These are phyloP conservation scores for Nannoperca australis DNA, from an alignment of 2,797 vertebrate genomes.

Conservation along the genomic window DNA sequence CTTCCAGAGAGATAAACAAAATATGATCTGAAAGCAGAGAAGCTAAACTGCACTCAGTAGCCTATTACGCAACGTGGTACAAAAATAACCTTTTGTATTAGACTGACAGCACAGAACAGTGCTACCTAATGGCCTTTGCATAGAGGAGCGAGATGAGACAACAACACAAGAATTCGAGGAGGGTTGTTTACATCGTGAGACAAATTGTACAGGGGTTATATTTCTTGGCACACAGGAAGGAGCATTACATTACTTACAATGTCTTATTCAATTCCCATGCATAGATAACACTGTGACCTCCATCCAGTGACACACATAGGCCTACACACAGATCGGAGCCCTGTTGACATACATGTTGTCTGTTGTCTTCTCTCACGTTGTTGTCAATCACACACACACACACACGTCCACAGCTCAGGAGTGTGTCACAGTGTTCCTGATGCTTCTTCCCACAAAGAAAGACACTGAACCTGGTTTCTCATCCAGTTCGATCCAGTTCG, in stretches of 20 bases:
- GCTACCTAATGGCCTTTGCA: constrained; percentile 33
- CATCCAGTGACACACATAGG: constrained; percentile 11
- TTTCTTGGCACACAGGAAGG: neutral
- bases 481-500: constrained; percentile 60
- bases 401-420: constrained; percentile 8
- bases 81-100: constrained; percentile 36
- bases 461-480: constrained; percentile 40
- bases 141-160: constrained; percentile 19
- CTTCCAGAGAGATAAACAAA: constrained; percentile 45
- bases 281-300: neutral
- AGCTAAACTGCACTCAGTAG: constrained; percentile 14
- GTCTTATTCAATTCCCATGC: constrained; percentile 2
- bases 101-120: constrained; percentile 5
- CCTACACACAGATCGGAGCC: neutral
- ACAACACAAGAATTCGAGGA: constrained; percentile 12
- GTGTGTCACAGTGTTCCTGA: constrained; percentile 48
- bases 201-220: constrained; percentile 2
- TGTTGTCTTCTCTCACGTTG: constrained; percentile 9
- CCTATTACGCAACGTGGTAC: constrained; percentile 40
- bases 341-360: constrained; percentile 34
- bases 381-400: constrained; percentile 24
- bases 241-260: neutral
- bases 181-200: constrained; percentile 17
- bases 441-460: constrained; percentile 40
- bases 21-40: constrained; percentile 58